Base-by-base conservation (phyloP, 2,113 vertebrate species). In the Hassar affinis region DNA sequence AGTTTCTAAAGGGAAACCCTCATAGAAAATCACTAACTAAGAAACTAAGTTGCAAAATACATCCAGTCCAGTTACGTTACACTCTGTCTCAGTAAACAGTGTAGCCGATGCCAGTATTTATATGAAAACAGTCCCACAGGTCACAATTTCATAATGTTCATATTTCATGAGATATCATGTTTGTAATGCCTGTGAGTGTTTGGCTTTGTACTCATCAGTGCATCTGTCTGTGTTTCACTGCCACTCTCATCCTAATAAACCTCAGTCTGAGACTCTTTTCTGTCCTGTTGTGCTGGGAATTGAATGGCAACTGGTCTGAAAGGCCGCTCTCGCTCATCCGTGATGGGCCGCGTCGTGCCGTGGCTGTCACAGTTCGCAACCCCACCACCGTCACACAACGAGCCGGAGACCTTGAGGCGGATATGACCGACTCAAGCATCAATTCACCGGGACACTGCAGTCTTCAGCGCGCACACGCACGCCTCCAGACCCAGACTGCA, bases 321-420 rank as follows among this genome's bases (percentile, higher is more conserved):
- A 81, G 76, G 79, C 81, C 71, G 42, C 68, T 64, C 80, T 78
- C 85, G 74, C 74, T 84, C 81, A 82, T 79, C 71, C 61, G 77
- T 76, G 81, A 57, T 84, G 72, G 57, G 77, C 78, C 61, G 78
- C 15, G 69, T 62, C 59, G 61, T 69, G 17, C 78, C 79, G 47
- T 87, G 80, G 79, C 87, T 87, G 86, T 90, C 90, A 89, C 78
- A 78, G 86, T 84, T 85, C 84, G 72, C 86, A 86, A 91, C 86
- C 88, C 83, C 10, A 45, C 52, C 84, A 80, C 85, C 87, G 74
- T 54, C 54, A 79, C 88, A 86, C 85, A 74, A 90, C 77, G 30
- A 89, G 78, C 85, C 49, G 69, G 66, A 84, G 87, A 86, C 87
- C 86, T 87, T 83, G 83, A 89, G 79, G 82, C 81, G 38, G 80